Evolutionary conservation across 2,888 invertebrate genomes (phyloP), one percentile per base, ranked within the genome.

Genomic region (Xanthostigma xanthostigma): DNA sequence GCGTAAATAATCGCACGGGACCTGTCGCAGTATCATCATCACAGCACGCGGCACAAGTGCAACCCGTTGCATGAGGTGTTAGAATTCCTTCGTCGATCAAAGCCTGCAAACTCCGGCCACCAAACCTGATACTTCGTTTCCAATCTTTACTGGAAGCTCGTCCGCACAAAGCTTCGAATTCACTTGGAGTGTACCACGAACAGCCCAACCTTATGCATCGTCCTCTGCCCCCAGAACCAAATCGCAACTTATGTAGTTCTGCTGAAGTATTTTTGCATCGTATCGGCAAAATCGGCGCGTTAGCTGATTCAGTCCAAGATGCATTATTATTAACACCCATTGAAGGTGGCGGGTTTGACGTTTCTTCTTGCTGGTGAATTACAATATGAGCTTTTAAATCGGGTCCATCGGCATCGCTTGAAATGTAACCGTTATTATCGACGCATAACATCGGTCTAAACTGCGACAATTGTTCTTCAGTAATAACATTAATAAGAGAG

Each of bases 71-170:
- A 67, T 95, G 94, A 1, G 94, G 94, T 52, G 87, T 81, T 39
- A 95, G 72, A 54, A 92, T 81, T 34, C 88, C 90, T 66, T 92
- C 92, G 62, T 94, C 93, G 51, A 95, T 93, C 48, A 95, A 69
- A 13, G 91, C 89, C 63, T 92, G 92, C 45, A 95, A 74, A 58
- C 92, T 92, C 55, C 93, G 75, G 0, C 94, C 94, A 33, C 92
- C 94, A 67, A 89, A 91, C 55, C 92, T 76, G 55, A 95, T 94
- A 56, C 93, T 94, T 51, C 94, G 73, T 64, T 95, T 95, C 95
- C 94, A 95, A 67, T 95, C 95, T 66, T 95, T 95, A 62, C 93
- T 93, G 1, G 92, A 93, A 0, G 90, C 94, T 57, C 94, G 74
- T 0, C 94, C 95, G 65, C 93, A 92, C 2, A 87, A 69, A 1